Conservation (phyloP, 2,797 vertebrate genomes). For the Myotis myotis region DNA sequence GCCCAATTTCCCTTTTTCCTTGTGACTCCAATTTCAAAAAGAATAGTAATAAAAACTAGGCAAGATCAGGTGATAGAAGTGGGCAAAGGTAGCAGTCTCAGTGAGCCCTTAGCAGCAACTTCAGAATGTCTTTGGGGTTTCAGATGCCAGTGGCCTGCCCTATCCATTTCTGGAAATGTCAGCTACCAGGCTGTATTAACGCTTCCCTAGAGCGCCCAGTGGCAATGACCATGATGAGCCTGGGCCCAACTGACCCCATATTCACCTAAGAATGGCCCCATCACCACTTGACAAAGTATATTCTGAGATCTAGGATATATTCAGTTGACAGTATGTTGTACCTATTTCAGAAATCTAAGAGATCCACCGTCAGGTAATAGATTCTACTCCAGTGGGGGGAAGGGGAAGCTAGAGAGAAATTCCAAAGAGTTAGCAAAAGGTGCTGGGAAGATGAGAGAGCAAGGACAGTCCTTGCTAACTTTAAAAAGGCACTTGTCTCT, state of each 20-base stretch:
- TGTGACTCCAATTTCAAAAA: not conserved
- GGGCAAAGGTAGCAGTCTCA: not conserved
- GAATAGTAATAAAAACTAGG: not conserved
- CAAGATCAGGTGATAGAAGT: not conserved
- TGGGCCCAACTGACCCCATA: not conserved
- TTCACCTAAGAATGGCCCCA: not conserved
- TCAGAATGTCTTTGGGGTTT: not conserved
- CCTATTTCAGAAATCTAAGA: not conserved
- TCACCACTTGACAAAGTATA: not conserved
- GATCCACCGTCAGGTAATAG: not conserved
- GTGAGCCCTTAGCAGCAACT: not conserved
- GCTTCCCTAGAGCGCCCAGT: not conserved
- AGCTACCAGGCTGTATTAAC: not conserved
- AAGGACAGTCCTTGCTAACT: not conserved
- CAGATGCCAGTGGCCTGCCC: not conserved
- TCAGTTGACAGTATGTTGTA: not conserved
- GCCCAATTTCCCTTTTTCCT: not conserved
- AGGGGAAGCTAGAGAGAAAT: not conserved
- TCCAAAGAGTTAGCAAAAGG: not conserved
- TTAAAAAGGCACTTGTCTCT: not conserved
- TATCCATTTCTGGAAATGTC: not conserved
- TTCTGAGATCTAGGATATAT: not conserved
- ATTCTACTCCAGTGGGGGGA: not conserved
- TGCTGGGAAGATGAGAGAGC: not conserved
- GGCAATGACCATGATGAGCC: not conserved